These are phyloP conservation scores for Microplitis mediator DNA, from an alignment of 1,140 invertebrate species.

Conservation along the genomic window DNA sequence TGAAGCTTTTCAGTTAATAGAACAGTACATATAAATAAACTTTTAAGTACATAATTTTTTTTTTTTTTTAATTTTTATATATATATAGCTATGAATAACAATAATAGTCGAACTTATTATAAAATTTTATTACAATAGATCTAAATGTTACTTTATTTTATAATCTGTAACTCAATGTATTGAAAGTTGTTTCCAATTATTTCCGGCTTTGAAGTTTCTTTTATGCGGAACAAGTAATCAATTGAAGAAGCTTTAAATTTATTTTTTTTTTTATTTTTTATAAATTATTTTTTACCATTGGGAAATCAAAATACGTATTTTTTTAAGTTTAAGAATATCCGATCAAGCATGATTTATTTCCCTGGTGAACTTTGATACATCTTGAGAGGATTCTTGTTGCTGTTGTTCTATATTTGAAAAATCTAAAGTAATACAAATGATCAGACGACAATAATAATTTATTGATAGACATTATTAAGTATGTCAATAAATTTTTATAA, in stretches of 20 bases:
- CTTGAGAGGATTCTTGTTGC: constrained; percentile 19
- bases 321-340: constrained; percentile 9
- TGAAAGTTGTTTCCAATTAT: too few species aligned
- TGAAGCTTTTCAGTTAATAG: neutral
- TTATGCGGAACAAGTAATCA: neutral
- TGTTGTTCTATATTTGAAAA: constrained; percentile 1
- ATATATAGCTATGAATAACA: neutral
- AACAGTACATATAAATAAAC: neutral
- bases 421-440: constrained; percentile 17
- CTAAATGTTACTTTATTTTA: too few species aligned
- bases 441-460: neutral
- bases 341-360: constrained; percentile 30
- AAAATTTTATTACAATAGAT: too few species aligned
- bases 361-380: constrained; percentile 30
- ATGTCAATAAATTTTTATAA: neutral
- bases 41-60: too few species aligned
- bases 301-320: neutral
- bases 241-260: neutral
- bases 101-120: too few species aligned
- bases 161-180: too few species aligned
- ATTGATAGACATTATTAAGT: constrained; percentile 2
- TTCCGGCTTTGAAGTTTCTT: neutral
- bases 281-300: neutral
- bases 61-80: neutral
- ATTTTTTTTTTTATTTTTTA: too few species aligned